A percentile compares a stretch with the other conserved stretches of the same genome.
These are phyloP conservation scores for Eriosoma lanigerum DNA, from an alignment of 1,140 invertebrate species.

Conservation along the genomic window DNA sequence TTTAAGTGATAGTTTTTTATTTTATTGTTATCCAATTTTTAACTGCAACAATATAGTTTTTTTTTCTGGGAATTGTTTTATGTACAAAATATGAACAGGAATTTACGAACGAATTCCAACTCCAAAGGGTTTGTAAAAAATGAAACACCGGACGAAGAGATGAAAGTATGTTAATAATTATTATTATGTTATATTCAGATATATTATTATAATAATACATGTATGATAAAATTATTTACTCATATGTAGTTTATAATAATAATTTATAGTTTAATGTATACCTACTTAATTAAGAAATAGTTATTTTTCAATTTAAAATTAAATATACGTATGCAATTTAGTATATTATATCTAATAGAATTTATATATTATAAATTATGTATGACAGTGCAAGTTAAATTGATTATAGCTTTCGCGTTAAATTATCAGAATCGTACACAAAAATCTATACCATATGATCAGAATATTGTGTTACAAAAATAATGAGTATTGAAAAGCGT, in stretches of 20 bases:
- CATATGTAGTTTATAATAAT: too few species aligned
- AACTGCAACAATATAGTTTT: neutral
- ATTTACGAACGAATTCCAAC: constrained; percentile 5
- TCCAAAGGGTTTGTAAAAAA: constrained; percentile 32
- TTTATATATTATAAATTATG: too few species aligned
- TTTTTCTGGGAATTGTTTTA: neutral
- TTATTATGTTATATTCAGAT: too few species aligned
- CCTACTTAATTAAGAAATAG: too few species aligned
- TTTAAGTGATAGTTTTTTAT: neutral
- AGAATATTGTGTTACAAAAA: too few species aligned
- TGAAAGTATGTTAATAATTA: constrained; percentile 32
- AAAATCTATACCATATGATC: too few species aligned
- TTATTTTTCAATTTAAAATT: too few species aligned
- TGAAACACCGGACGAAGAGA: constrained; percentile 43
- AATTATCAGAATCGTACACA: neutral
- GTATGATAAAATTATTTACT: too few species aligned
- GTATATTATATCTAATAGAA: too few species aligned
- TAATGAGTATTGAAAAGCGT: too few species aligned
- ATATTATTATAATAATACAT: neutral
- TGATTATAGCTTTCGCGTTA: neutral
- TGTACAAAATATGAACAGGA: constrained; percentile 11
- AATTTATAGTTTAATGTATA: too few species aligned
- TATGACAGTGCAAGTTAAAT: neutral
- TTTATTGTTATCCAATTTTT: neutral
- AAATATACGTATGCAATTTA: too few species aligned